Base-by-base conservation (phyloP, 2,888 invertebrate genomes). In the Eupithecia insigniata region DNA sequence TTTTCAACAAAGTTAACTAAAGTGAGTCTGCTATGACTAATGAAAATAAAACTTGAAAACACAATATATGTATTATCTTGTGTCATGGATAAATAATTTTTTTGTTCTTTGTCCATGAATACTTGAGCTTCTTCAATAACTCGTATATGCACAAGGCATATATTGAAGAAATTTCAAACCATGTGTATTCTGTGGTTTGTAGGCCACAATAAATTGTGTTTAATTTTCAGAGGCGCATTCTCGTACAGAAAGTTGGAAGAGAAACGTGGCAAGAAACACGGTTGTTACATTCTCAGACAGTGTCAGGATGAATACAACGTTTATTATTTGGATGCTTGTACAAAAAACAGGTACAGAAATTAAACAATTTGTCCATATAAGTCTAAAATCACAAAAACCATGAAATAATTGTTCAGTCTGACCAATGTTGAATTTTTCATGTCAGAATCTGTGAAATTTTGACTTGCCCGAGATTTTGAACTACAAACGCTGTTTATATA, bases 241-340 rank as follows among this genome's bases (percentile, higher is more conserved):
- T 97, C 98, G 0, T 97, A 97, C 87, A 95, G 96, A 32, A 98
- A 98, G 92, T 94, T 98, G 68, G 96, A 97, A 84, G 96, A 97
- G 79, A 98, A 98, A 87, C 94, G 97, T 12, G 95, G 95, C 10
- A 96, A 97, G 84, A 95, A 95, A 84, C 95, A 96, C 58, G 98
- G 98, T 28, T 97, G 96, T 84, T 98, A 96, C 86, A 96, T 98
- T 78, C 88, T 98, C 51, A 94, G 98, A 55, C 97, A 98, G 87
- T 97, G 98, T 85, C 97, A 97, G 87, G 95, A 96, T 34, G 95
- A 96, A 78, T 98, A 98, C 85, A 96, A 97, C 85, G 95, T 96
- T 69, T 98, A 96, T 90, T 97, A 96, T 85, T 95, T 98, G 76
- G 98, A 98, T 87, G 97, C 97, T 36, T 97, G 97, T 84, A 95